Percentiles rank a stretch among this genome's conserved stretches.
Evolutionary conservation across 1,140 invertebrate genomes (phyloP).

Genomic region (Bombus impatiens): DNA sequence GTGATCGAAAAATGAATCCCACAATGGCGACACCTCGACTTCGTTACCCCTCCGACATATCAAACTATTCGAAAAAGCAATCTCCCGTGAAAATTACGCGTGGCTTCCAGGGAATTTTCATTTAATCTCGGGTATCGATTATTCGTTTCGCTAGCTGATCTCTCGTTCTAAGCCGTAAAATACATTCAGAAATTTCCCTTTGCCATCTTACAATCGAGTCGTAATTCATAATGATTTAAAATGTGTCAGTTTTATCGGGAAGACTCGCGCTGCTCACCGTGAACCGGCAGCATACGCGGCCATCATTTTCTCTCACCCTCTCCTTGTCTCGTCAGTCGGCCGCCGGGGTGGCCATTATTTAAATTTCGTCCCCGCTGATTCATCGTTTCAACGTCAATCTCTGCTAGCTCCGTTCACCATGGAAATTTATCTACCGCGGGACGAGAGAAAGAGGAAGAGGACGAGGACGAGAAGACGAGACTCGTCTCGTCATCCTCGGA

Average conservation of each 20-base stretch:
- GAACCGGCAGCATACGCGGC: constrained; percentile 2
- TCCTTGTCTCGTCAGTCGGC: constrained; percentile 21
- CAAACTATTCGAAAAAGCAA: neutral
- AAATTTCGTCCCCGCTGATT: constrained; percentile 54
- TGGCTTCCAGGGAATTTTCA: neutral
- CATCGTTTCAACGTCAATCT: constrained; percentile 55
- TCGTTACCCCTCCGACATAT: neutral
- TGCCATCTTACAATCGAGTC: neutral
- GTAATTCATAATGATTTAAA: constrained; percentile 42
- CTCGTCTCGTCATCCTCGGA: neutral
- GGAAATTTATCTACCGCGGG: constrained; percentile 45
- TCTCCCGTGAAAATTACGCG: neutral
- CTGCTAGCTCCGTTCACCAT: constrained; percentile 9
- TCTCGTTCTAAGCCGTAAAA: neutral
- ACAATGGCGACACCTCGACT: neutral
- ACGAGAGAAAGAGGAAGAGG: neutral
- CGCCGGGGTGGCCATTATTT: constrained; percentile 40
- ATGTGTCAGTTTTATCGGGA: neutral
- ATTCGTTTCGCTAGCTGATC: neutral
- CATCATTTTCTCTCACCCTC: constrained; percentile 5
- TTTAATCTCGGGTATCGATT: neutral
- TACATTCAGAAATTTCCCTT: neutral
- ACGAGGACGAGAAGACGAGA: neutral
- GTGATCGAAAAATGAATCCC: constrained; percentile 14
- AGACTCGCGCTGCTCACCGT: neutral